Evolutionary conservation across 1,140 invertebrate species (phyloP), one percentile per base, ranked within the genome.

Genomic region (Psilanteris sp.): DNA sequence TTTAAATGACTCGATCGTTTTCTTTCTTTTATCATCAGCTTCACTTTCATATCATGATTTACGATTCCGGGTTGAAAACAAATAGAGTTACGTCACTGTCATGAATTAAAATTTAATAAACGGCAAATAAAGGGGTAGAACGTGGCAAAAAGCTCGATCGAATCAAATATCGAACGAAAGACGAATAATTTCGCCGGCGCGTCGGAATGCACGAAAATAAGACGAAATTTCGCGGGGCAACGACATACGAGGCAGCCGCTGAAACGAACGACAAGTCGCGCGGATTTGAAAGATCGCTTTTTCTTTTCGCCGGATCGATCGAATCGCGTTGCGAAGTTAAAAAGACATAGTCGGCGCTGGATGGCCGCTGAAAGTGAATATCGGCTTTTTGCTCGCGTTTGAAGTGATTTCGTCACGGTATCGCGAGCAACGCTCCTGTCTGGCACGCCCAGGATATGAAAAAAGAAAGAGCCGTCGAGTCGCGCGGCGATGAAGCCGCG

Each of bases 371-470:
- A 67, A 75, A 75, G 61, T 75, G 71, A 74, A 67, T 74, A 74
- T 66, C 71, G 71, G 37, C 37, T 75, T 75, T 75, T 75, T 75
- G 62, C 62, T 67, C 61, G 71, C 44, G 29, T 67, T 74, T 43
- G 43, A 61, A 14, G 14, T 44, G 61, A 74, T 74, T 74, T 74
- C 71, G 71, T 64, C 71, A 75, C 71, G 71, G 71, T 75, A 67
- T 34, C 62, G 48, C 71, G 71, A 67, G 62, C 71, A 67, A 59
- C 54, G 71, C 71, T 67, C 70, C 61, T 36, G 70, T 72, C 68
- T 66, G 71, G 71, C 71, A 66, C 71, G 71, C 71, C 71, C 71
- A 74, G 61, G 71, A 67, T 74, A 66, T 67, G 71, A 50, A 74
- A 72, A 74, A 74, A 74, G 54, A 74, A 67, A 74, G 44, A 73